Evolutionary conservation across 2,888 invertebrate species (phyloP), one percentile per base, ranked within the genome.

Genomic region (Geophilus truncorum): DNA sequence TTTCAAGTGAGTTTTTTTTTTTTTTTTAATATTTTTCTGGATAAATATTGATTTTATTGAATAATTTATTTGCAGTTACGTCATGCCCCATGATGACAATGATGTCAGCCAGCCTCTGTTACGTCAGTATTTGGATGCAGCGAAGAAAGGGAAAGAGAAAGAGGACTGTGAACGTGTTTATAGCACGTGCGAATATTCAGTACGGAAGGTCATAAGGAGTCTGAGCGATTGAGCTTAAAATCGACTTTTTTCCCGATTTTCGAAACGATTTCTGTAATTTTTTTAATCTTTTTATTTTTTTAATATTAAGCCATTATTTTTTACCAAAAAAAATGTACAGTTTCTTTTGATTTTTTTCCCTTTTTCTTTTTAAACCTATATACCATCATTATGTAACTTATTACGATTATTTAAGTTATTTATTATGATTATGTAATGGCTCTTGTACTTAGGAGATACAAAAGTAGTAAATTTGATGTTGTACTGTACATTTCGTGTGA

Each of bases 181-280:
- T 57, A 81, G 80, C 57, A 79, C 81, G 30, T 82, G 82, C 57
- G 80, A 82, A 21, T 82, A 81, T 28, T 80, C 82, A 2, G 77
- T 82, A 6, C 79, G 82, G 10, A 82, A 82, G n/a, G 79, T 82
- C 6, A 75, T 82, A 18, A 45, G 82, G 30, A 82, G 82, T 30
- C 30, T 82, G 25, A 62, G 23, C 62, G 15, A 62, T 15, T 62
- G 25, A 57, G 15, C 21, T n/a, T 4, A 51, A 51, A 57, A 57
- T 57, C 23, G 15, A 57, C 9, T 21, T 51, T 21, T 1, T 15
- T 4, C 57, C n/a, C 10, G 1, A 3, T 57, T 57, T 51, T 18
- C 9, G 18, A 57, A 62, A 62, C 25, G 2, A 7, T 57, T 23
- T 57, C 45, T 32, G 32, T 32, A 18, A 5, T 62, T 62, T 62